Evolutionary conservation across 2,113 vertebrate species (phyloP).

Genomic region (Sigmodon hispidus): DNA sequence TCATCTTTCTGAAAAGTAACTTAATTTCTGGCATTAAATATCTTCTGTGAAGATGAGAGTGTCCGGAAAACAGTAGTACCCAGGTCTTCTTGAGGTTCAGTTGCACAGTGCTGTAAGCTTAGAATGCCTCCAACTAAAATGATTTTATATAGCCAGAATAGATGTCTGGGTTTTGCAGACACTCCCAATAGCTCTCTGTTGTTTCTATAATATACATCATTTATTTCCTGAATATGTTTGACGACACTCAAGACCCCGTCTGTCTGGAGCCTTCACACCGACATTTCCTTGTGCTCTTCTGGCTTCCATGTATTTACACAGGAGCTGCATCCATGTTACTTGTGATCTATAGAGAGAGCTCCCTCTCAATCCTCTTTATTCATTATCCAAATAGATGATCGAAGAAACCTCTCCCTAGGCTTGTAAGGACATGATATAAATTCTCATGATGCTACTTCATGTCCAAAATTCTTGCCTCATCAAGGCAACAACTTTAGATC

Average conservation of each 20-base stretch:
- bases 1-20: neutral
- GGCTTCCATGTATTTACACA: neutral
- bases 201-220: neutral
- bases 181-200: neutral
- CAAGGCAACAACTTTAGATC: neutral
- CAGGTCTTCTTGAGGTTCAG: neutral
- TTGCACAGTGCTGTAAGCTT: neutral
- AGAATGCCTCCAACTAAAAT: neutral
- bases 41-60: neutral
- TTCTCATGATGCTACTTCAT: neutral
- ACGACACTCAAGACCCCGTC: neutral
- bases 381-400: neutral
- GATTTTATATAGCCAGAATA: neutral
- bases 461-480: neutral
- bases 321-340: neutral
- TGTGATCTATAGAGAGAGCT: neutral
- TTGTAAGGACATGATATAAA: neutral
- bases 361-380: neutral
- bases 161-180: neutral
- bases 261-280: neutral
- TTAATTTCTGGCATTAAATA: neutral
- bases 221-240: neutral
- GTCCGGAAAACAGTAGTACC: fast-evolving
- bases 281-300: neutral
- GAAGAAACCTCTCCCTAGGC: neutral